phyloP scores from a whole-genome alignment of 2,888 invertebrate genomes.

The Ochropacha duplaris region DNA sequence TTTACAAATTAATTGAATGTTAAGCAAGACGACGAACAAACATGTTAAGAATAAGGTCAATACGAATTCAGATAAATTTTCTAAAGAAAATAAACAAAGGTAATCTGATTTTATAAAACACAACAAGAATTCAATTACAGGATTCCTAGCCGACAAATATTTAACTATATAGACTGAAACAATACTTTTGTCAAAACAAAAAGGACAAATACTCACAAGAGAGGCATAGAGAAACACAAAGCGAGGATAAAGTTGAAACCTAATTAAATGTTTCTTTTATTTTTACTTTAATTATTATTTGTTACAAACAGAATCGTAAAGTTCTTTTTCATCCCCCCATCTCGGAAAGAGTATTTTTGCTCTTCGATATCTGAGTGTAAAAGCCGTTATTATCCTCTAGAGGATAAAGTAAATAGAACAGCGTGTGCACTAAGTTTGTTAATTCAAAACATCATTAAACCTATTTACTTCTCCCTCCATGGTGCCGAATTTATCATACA shows the following conservation, averaged over 20 bases:
- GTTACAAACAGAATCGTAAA: no score
- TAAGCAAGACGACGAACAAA: not conserved
- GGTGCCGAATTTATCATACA: no score
- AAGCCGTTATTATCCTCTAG: no score
- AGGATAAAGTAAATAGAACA: no score
- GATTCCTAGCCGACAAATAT: not conserved
- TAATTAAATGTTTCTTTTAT: no score
- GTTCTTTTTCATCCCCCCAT: no score
- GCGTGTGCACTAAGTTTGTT: no score
- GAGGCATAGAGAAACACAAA: not conserved
- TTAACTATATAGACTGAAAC: not conserved
- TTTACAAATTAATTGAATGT: not conserved
- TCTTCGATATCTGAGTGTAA: no score
- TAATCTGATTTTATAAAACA: not conserved
- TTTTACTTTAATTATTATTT: no score
- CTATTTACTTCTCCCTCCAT: no score
- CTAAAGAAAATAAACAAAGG: not conserved
- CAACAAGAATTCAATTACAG: not conserved
- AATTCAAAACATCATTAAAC: no score
- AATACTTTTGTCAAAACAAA: not conserved
- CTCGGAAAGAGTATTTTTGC: no score
- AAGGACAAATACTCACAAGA: not conserved
- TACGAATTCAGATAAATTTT: not conserved
- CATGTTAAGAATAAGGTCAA: not conserved
- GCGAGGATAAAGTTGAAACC: not conserved